A percentile compares a stretch with the other conserved stretches of the same genome.
Conservation (phyloP, 2,113 vertebrate species). For the Nibea albiflora region DNA sequence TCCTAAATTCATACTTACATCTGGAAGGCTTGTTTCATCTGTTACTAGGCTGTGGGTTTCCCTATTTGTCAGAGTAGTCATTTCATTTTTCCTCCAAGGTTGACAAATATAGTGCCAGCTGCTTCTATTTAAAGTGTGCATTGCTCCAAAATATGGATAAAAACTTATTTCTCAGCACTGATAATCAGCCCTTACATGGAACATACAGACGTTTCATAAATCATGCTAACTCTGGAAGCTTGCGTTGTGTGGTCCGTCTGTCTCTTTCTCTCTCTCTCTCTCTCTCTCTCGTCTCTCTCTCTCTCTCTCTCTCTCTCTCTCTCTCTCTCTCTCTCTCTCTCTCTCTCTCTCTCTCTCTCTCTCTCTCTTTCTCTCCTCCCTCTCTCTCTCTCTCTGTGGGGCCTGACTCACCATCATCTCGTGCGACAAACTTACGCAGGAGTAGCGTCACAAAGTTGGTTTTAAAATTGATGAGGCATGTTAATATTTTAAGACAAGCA, state of each 20-base stretch:
- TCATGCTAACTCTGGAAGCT: slow-evolving; percentile 16
- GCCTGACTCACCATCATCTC: slow-evolving; percentile 62
- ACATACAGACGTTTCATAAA: slow-evolving; percentile 28
- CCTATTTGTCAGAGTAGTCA: neutral
- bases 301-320: no score
- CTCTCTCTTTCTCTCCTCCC: no score
- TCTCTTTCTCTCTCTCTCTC: slow-evolving; percentile 16
- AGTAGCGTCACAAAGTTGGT: slow-evolving; percentile 66
- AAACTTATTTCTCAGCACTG: neutral
- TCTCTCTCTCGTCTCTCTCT: neutral
- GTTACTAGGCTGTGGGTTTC: slow-evolving; percentile 27
- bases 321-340: slow-evolving; percentile 14
- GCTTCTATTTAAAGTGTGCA: slow-evolving; percentile 33
- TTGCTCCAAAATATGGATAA: slow-evolving; percentile 22
- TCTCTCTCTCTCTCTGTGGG: slow-evolving; percentile 33
- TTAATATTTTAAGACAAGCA: slow-evolving; percentile 77
- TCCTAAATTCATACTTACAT: slow-evolving; percentile 29
- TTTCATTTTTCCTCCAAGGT: neutral
- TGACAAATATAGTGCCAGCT: slow-evolving; percentile 2
- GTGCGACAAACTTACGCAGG: slow-evolving; percentile 73
- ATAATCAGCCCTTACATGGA: slow-evolving; percentile 29
- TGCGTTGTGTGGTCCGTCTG: slow-evolving; percentile 55
- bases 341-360: neutral
- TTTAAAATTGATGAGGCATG: slow-evolving; percentile 75
- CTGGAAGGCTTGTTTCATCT: slow-evolving; percentile 26